Base-by-base conservation (phyloP, 2,888 invertebrate species). In the Aspidiotus destructor region DNA sequence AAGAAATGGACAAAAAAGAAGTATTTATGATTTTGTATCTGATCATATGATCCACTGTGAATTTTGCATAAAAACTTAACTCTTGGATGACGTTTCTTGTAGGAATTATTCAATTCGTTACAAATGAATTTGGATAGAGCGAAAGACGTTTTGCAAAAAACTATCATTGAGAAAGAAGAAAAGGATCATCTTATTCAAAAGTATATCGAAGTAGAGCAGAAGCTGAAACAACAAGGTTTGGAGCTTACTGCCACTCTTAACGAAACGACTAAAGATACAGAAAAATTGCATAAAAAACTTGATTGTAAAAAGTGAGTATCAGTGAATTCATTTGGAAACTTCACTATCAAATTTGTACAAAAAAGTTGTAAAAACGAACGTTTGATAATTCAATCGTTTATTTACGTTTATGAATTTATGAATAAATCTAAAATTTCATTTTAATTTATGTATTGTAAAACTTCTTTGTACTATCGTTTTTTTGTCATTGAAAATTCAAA, bases 1-100 rank as follows among this genome's bases (percentile, higher is more conserved):
- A 71, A 67, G 70, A 72, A 70, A 60, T 72, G 60, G 72, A 73
- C 58, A 72, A 72, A 68, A 71, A 71, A 70, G 72, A 73, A 69
- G 72, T 72, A 68, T 57, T 57, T 7, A 2, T 57, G 28, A 57
- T 13, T n/a, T 11, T 6, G 2, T 11, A 28, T 28, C 28, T 28
- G n/a, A 48, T 48, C 48, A 3, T n/a, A 48, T n/a, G 48, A 13
- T 48, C 10, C 48, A 13, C n/a, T 48, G 10, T 48, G 48, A 48
- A 13, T 6, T n/a, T 48, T 6, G 11, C 48, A 48, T 3, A 2
- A 6, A 48, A 48, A 11, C 1, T 48, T 48, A 11, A 48, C n/a
- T 48, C 2, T 48, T 6, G 10, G 6, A 3, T n/a, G 48, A 48
- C 48, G 11, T 48, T 11, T 28, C 40, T 69, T 44, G 10, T 17